phyloP scores from a whole-genome alignment of 2,113 vertebrate species.

The Oryzias curvinotus region DNA sequence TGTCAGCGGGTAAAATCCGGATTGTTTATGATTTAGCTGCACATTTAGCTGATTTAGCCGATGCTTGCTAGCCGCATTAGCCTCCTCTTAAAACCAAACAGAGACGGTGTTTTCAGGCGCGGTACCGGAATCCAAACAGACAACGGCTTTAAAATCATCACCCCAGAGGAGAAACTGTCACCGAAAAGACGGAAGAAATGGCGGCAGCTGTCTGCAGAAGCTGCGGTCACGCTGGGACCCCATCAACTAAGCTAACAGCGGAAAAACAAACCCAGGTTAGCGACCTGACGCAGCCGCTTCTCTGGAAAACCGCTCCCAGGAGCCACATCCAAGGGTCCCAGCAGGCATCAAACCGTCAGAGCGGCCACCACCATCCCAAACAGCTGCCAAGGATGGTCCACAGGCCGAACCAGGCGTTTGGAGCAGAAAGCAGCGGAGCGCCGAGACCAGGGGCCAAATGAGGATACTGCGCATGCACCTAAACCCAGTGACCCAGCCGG shows the following conservation, averaged over 20 bases:
- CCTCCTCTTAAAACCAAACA: background rate
- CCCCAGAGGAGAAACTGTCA: too few relatives aligned
- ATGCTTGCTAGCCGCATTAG: conserved; percentile 43
- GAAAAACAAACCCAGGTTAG: conserved; percentile 28
- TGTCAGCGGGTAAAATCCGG: too few relatives aligned
- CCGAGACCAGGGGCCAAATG: conserved; percentile 60
- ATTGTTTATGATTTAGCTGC: too few relatives aligned
- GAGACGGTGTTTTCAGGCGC: background rate
- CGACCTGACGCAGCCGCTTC: conserved; percentile 26
- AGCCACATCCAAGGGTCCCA: conserved; percentile 1
- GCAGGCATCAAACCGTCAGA: background rate
- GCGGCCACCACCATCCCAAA: conserved; percentile 13
- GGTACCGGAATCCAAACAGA: background rate
- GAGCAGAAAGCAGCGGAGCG: conserved; percentile 43
- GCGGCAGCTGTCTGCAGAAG: background rate
- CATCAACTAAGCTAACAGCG: conserved; percentile 44
- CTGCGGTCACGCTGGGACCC: conserved; percentile 21
- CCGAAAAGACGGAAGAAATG: too few relatives aligned
- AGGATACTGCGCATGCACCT: conserved; percentile 66
- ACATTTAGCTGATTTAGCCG: background rate
- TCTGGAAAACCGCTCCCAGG: conserved; percentile 8
- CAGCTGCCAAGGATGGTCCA: conserved; percentile 17
- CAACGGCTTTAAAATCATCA: background rate
- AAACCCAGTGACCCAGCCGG: background rate
- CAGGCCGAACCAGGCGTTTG: conserved; percentile 30